Percentiles rank a stretch among this genome's conserved stretches.
Evolutionary conservation across 2,888 invertebrate genomes (phyloP).

Genomic region (Drosophila trichaetosa): DNA sequence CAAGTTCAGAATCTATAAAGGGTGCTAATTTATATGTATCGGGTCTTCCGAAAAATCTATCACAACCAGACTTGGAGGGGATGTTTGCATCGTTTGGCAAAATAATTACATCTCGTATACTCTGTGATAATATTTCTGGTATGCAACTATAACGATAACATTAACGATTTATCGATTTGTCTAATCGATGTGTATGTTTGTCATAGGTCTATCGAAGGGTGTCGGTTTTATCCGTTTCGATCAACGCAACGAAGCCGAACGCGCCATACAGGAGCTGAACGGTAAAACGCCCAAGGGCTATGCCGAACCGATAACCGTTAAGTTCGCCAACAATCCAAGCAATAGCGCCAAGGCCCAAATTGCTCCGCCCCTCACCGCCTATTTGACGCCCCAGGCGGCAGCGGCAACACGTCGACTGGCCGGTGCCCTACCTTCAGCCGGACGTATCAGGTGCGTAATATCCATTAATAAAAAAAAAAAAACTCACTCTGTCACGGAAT

Average conservation of each 20-base stretch:
- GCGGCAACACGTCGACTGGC: constrained; percentile 91
- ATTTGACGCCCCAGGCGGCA: constrained; percentile 91
- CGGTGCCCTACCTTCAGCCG: constrained; percentile 89
- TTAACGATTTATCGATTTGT: neutral
- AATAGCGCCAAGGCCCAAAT: constrained; percentile 91
- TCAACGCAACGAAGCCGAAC: constrained; percentile 95
- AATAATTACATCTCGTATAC: constrained; percentile 98
- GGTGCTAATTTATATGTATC: constrained; percentile 99
- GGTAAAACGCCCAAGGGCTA: constrained; percentile 95
- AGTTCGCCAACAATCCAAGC: constrained; percentile 97
- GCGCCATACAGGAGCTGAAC: constrained; percentile 95
- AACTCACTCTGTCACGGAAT: neutral
- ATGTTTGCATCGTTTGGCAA: constrained; percentile 97
- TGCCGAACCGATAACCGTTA: constrained; percentile 95
- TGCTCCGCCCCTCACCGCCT: constrained; percentile 92
- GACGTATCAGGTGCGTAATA: constrained; percentile 91
- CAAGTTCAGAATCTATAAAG: constrained; percentile 99
- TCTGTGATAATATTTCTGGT: constrained; percentile 93
- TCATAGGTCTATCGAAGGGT: constrained; percentile 94
- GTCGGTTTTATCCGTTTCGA: constrained; percentile 98
- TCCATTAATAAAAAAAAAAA: neutral
- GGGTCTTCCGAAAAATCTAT: constrained; percentile 98
- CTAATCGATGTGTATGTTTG: constrained; percentile 3
- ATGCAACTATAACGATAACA: neutral
- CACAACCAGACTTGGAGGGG: constrained; percentile 96